Evolutionary conservation across 2,888 invertebrate genomes (phyloP), one percentile per base, ranked within the genome.

Genomic region (Noctuana brunneofusca): DNA sequence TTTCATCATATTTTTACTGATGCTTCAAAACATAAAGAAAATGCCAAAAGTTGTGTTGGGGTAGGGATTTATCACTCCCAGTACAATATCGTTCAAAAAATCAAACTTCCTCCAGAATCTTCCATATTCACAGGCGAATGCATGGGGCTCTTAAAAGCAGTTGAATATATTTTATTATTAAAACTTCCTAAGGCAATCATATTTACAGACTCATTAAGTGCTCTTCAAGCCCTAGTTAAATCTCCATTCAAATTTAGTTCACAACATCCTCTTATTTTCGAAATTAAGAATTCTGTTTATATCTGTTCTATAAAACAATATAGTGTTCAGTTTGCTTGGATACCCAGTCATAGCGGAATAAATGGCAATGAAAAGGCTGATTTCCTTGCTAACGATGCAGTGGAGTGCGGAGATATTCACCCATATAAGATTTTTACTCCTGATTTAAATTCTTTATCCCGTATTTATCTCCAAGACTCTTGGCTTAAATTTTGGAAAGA

Each of bases 41-140:
- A 35, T n/a, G 2, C n/a, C n/a, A 35, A 35, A 4, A 35, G 35
- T 35, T 35, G 35, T 14, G 35, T 35, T 35, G 35, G 35, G 11
- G 35, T 35, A 35, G 35, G 35, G 35, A n/a, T 35, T 35, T 35
- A 35, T 35, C 35, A 35, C 11, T n/a, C n/a, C 14, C 35, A 35
- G n/a, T 35, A 35, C 16, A 43, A 43, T 43, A 43, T 43, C 20
- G n/a, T 48, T 22, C 48, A 48, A 48, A 48, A 48, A 48, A n/a
- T 22, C 48, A 48, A 22, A 48, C 20, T 22, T 22, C 18, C 22
- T 35, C 35, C 35, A 11, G 35, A 35, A 35, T 35, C 35, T 5
- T 35, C 35, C 18, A 20, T 35, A 35, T 30, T 35, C n/a, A 12
- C 35, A 35, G 35, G 35, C 4, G 35, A 35, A 35, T 35, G 35